These are phyloP conservation scores for Nyctereutes procyonoides DNA, from an alignment of 2,113 vertebrate species.

Conservation along the genomic window DNA sequence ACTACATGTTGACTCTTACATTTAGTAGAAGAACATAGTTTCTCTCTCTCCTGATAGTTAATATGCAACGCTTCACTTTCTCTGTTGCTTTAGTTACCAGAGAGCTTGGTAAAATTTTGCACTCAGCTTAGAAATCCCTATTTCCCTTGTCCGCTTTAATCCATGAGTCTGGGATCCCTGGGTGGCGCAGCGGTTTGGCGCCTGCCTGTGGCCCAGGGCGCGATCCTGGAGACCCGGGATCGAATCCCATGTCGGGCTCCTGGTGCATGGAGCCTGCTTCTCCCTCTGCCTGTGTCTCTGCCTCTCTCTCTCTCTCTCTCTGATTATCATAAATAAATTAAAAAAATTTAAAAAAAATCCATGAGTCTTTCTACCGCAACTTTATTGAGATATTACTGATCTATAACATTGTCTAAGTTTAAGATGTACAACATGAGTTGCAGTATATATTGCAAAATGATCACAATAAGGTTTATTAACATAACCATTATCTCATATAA, in stretches of 20 bases:
- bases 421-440: not conserved
- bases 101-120: not conserved
- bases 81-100: slow-evolving; percentile 15
- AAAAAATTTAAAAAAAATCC: no score
- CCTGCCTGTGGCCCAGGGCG: no score
- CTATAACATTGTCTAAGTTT: not conserved
- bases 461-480: not conserved
- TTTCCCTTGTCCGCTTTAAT: not conserved
- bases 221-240: no score
- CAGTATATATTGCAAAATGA: not conserved
- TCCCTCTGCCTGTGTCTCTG: no score
- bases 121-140: not conserved
- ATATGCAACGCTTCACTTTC: not conserved
- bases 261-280: no score
- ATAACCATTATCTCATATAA: not conserved
- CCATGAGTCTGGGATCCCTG: no score
- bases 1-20: not conserved
- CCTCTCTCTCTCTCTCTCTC: no score
- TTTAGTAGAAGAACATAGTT: not conserved
- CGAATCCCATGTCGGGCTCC: no score
- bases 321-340: no score
- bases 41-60: not conserved
- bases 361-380: not conserved
- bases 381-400: not conserved
- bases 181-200: no score